phyloP scores from a whole-genome alignment of 2,888 invertebrate genomes.

The Drosophila aldrichi region DNA sequence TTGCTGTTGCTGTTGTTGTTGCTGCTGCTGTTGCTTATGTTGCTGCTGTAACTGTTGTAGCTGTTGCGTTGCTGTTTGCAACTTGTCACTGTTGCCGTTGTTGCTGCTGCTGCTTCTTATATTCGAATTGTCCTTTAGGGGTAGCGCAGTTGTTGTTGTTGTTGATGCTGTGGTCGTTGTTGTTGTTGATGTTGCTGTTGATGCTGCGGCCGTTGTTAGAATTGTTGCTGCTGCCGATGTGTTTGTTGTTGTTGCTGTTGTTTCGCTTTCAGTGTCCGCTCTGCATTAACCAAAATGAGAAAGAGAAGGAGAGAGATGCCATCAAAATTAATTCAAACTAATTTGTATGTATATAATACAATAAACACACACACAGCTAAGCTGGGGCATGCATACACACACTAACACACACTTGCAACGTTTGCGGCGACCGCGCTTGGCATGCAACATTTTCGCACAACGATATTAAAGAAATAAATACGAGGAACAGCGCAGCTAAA shows the following conservation, averaged over 20 bases:
- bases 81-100: conserved; percentile 77
- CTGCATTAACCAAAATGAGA: conserved; percentile 47
- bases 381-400: conserved; percentile 36
- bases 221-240: conserved; percentile 29
- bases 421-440: conserved; percentile 43
- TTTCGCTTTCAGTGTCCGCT: conserved; percentile 82
- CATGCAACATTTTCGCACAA: conserved; percentile 49
- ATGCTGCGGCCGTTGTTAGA: conserved; percentile 18
- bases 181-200: conserved; percentile 25
- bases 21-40: conserved; percentile 42
- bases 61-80: conserved; percentile 81
- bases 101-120: conserved; percentile 68
- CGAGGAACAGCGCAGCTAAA: conserved; percentile 1
- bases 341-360: neutral
- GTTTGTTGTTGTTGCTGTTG: conserved; percentile 63
- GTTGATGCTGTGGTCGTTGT: conserved; percentile 24
- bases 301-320: conserved; percentile 1
- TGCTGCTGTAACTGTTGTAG: conserved; percentile 78
- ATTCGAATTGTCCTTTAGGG: conserved; percentile 84
- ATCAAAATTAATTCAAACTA: neutral
- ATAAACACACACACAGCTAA: conserved; percentile 20
- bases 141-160: conserved; percentile 71
- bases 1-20: conserved; percentile 43
- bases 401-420: conserved; percentile 51
- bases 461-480: neutral